Conservation (phyloP, 1,140 invertebrate species). For the Cyrtorhinus lividipennis region DNA sequence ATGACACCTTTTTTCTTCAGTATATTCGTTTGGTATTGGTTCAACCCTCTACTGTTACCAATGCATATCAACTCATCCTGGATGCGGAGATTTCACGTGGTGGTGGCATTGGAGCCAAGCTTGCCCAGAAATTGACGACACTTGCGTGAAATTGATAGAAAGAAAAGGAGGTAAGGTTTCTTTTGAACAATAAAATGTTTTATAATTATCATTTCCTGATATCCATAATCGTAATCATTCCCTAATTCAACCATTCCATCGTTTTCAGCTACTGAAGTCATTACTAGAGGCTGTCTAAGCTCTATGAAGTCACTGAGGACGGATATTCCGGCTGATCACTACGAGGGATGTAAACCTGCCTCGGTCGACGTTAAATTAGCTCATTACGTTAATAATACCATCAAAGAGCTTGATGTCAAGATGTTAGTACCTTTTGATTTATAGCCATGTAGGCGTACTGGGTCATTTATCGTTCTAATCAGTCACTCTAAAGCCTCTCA, state of each 20-base stretch:
- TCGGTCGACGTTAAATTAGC: slow-evolving; percentile 61
- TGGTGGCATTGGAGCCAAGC: slow-evolving; percentile 52
- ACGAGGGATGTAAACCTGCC: slow-evolving; percentile 73
- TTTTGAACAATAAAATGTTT: too few species aligned
- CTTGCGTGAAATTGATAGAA: slow-evolving; percentile 83
- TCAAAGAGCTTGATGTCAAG: slow-evolving; percentile 71
- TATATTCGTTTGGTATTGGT: slow-evolving; percentile 21
- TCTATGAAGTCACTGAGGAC: slow-evolving; percentile 55
- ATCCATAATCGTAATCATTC: too few species aligned
- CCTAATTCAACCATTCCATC: too few species aligned
- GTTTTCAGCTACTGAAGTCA: slow-evolving; percentile 54
- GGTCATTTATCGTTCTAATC: too few species aligned
- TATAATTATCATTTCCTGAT: too few species aligned
- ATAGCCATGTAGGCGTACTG: too few species aligned
- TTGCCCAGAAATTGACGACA: slow-evolving; percentile 70
- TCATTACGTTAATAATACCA: slow-evolving; percentile 76
- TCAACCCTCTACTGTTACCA: slow-evolving; percentile 49
- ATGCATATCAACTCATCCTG: slow-evolving; percentile 76
- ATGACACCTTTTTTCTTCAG: not conserved
- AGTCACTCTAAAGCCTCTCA: too few species aligned
- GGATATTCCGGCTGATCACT: slow-evolving; percentile 82
- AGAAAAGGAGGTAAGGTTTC: slow-evolving; percentile 56
- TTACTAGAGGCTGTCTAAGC: slow-evolving; percentile 76
- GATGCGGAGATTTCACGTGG: slow-evolving; percentile 79
- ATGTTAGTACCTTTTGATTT: too few species aligned